These are phyloP conservation scores for Drosophila atroscutellata DNA, from an alignment of 2,888 invertebrate species.

Conservation along the genomic window DNA sequence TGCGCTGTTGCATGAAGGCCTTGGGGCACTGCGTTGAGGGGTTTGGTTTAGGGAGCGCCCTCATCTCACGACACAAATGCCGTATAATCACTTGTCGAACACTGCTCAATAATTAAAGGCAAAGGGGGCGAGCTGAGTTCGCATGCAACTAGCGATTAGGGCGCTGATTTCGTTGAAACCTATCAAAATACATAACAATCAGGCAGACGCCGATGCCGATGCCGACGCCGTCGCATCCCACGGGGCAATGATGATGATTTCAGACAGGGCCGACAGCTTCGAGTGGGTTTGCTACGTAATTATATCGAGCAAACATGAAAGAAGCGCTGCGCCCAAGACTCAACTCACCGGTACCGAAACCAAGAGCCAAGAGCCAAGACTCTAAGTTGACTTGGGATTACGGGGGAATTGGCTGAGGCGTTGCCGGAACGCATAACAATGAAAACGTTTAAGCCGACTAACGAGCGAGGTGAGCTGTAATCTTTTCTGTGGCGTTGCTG, in stretches of 20 bases:
- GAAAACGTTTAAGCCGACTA: conserved; percentile 79
- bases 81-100: conserved; percentile 81
- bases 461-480: conserved; percentile 75
- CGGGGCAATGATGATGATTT: conserved; percentile 71
- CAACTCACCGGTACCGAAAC: not conserved
- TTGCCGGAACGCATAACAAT: conserved; percentile 78
- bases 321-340: conserved; percentile 49
- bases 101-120: conserved; percentile 78
- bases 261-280: conserved; percentile 53
- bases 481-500: conserved; percentile 42
- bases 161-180: conserved; percentile 79
- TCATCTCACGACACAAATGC: conserved; percentile 76
- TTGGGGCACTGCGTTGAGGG: conserved; percentile 25
- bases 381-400: conserved; percentile 6
- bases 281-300: conserved; percentile 65
- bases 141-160: conserved; percentile 74
- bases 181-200: conserved; percentile 80
- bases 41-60: conserved; percentile 40
- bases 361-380: conserved; percentile 3
- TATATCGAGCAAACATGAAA: conserved; percentile 79
- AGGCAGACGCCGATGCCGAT: conserved; percentile 38
- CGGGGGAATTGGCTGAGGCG: conserved; percentile 59
- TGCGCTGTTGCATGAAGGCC: not conserved
- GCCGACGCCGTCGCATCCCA: conserved; percentile 36
- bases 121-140: conserved; percentile 39